Evolutionary conservation across 2,888 invertebrate species (phyloP).

Genomic region (Limnephilus marmoratus): DNA sequence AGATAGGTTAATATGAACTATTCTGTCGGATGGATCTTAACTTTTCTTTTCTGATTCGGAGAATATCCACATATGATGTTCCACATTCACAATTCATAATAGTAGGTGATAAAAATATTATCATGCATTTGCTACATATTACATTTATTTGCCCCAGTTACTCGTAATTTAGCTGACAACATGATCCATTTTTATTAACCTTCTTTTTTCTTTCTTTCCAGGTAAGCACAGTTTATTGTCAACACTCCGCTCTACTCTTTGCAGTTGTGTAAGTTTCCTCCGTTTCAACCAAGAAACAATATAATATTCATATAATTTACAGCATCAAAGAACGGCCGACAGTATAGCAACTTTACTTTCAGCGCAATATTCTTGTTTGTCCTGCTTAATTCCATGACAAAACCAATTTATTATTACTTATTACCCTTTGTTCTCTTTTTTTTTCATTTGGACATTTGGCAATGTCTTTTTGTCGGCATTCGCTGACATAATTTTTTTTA

Average conservation of each 20-base stretch:
- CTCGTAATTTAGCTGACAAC: background rate
- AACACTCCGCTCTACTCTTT: background rate
- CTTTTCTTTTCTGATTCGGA: background rate
- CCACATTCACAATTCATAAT: background rate
- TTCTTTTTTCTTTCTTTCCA: background rate
- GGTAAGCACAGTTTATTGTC: constrained; percentile 8
- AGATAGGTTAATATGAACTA: too few relatives aligned
- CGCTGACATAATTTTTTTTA: background rate
- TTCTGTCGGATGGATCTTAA: background rate
- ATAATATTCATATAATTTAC: background rate
- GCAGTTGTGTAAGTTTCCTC: background rate
- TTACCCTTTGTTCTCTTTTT: too few relatives aligned
- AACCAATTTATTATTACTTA: background rate
- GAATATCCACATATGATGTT: background rate
- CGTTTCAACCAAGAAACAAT: background rate
- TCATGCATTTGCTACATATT: background rate
- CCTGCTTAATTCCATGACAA: background rate
- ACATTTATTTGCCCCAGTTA: background rate
- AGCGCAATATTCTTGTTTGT: background rate
- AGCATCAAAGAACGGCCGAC: background rate
- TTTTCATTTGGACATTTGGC: background rate
- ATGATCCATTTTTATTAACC: background rate
- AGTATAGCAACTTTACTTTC: background rate
- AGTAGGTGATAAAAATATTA: background rate
- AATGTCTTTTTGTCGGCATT: background rate